A percentile compares a stretch with the other conserved stretches of the same genome.
These are phyloP conservation scores for Yponomeuta plumbellus DNA, from an alignment of 2,888 invertebrate species.

Conservation along the genomic window DNA sequence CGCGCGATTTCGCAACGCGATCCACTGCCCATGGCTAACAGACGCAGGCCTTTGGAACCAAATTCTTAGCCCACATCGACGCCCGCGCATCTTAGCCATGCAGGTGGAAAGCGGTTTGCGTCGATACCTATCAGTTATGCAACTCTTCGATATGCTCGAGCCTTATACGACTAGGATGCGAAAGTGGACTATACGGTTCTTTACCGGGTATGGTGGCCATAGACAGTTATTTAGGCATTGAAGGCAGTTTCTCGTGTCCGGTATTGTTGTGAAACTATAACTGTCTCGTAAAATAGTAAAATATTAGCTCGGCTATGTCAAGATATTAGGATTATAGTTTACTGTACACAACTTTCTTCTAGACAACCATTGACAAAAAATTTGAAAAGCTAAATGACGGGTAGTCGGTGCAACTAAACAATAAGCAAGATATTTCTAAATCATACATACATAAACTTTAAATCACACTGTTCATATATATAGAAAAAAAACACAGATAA, in stretches of 20 bases:
- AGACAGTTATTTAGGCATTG: background rate
- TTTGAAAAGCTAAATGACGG: no score
- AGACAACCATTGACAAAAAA: no score
- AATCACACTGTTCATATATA: no score
- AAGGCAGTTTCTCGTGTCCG: background rate
- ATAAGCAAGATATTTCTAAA: no score
- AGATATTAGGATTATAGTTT: no score
- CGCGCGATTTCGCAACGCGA: slow-evolving; percentile 55
- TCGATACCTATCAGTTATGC: slow-evolving; percentile 47
- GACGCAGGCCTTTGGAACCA: slow-evolving; percentile 39
- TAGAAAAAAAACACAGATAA: no score
- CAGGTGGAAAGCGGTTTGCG: slow-evolving; percentile 66
- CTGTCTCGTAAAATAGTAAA: background rate
- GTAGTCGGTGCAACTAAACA: no score
- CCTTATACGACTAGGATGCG: slow-evolving; percentile 47
- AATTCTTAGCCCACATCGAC: slow-evolving; percentile 57
- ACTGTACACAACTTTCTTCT: no score
- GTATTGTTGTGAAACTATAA: background rate
- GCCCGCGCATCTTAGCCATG: slow-evolving; percentile 43
- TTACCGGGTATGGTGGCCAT: background rate
- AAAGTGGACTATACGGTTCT: slow-evolving; percentile 40
- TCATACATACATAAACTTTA: no score
- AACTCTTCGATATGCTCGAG: slow-evolving; percentile 52
- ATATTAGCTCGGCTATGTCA: background rate
- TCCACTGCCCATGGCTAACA: slow-evolving; percentile 38